Conservation (phyloP, 2,113 vertebrate species). For the Fulica atra region DNA sequence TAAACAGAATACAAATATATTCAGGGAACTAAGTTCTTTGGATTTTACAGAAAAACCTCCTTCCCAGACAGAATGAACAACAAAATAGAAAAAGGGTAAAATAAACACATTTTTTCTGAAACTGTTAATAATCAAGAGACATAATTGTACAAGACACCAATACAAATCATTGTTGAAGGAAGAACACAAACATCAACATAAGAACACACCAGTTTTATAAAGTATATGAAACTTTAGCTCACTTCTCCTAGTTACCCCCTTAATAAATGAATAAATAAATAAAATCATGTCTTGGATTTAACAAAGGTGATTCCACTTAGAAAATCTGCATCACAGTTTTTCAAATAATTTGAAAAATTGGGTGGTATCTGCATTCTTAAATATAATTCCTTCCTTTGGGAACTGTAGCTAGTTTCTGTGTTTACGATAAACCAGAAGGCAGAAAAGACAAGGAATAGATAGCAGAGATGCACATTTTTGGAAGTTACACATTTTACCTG, state of each 20-base stretch:
- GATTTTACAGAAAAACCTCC: constrained; percentile 13
- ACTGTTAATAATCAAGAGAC: constrained; percentile 3
- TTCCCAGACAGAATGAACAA: neutral
- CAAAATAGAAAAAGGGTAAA: neutral
- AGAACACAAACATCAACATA: neutral
- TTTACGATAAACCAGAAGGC: neutral
- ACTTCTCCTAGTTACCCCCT: neutral
- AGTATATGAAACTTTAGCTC: neutral
- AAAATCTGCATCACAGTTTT: neutral
- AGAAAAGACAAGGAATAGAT: neutral
- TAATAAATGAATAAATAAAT: constrained; percentile 6
- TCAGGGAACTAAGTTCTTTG: constrained; percentile 10
- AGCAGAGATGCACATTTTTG: neutral
- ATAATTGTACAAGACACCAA: neutral
- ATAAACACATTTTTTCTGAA: neutral
- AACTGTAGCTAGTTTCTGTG: neutral
- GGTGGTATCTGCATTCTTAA: neutral
- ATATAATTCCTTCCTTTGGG: neutral
- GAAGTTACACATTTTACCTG: neutral
- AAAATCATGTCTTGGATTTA: neutral
- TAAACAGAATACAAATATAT: constrained; percentile 12
- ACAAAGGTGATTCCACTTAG: neutral
- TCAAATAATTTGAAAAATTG: neutral
- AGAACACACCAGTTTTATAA: neutral
- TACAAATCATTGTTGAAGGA: neutral